Conservation (phyloP, 1,140 invertebrate species). For the Platyscapa corneri region DNA sequence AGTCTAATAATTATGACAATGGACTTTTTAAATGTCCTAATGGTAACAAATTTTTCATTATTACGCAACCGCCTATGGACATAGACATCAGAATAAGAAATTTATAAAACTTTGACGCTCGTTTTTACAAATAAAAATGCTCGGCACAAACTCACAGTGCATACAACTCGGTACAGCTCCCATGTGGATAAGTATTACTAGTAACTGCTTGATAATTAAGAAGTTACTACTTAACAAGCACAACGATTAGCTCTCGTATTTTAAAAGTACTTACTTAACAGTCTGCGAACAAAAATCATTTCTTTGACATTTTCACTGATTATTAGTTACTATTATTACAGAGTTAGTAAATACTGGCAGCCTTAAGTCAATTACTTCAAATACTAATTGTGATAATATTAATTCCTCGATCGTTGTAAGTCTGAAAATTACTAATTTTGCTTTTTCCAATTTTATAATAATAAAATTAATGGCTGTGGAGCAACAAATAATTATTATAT, state of each 20-base stretch:
- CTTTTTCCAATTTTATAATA: not conserved
- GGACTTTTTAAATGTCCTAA: not conserved
- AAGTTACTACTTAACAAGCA: not conserved
- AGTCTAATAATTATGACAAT: not conserved
- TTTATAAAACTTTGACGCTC: not conserved
- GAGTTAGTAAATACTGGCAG: not conserved
- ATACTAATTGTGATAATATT: not conserved
- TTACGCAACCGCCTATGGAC: not conserved
- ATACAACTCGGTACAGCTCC: not conserved
- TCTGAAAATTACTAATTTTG: not conserved
- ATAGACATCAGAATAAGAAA: not conserved
- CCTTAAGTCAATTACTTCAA: not conserved
- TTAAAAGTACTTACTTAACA: not conserved
- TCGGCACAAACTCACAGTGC: not conserved
- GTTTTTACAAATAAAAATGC: not conserved
- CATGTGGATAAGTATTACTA: not conserved
- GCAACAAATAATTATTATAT: not conserved
- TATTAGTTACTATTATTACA: not conserved
- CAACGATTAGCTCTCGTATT: not conserved
- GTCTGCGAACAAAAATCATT: not conserved
- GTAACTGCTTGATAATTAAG: constrained; percentile 5
- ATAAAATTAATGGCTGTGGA: not conserved
- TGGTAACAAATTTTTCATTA: not conserved
- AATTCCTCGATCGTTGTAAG: not conserved
- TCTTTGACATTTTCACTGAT: not conserved